phyloP scores from a whole-genome alignment of 2,113 vertebrate genomes.

The Brachypodius melanocephalos region DNA sequence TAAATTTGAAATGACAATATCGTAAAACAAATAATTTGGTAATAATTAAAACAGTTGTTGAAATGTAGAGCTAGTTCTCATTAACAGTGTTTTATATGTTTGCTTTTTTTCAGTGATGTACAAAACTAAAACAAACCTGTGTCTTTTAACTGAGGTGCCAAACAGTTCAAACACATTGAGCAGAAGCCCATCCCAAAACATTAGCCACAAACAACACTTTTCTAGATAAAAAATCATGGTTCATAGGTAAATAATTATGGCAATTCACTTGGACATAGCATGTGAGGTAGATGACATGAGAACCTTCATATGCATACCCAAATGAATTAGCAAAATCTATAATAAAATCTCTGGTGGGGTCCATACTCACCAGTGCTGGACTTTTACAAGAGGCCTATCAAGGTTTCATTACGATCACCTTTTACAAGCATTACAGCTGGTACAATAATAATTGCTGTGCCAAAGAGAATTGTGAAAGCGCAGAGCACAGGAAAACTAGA shows the following conservation, averaged over 20 bases:
- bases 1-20: background rate
- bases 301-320: background rate
- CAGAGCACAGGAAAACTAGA: background rate
- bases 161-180: background rate
- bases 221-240: background rate
- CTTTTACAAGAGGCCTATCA: background rate
- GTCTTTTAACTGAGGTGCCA: background rate
- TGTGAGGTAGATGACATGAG: background rate
- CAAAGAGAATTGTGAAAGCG: background rate
- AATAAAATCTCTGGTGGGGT: background rate
- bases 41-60: background rate
- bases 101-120: background rate
- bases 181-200: background rate
- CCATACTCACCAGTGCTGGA: background rate
- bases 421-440: background rate
- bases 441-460: background rate
- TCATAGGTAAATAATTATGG: background rate
- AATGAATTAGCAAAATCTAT: background rate
- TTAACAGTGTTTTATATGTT: background rate
- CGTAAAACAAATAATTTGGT: constrained; percentile 32
- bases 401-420: background rate
- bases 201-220: background rate
- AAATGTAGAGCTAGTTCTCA: background rate
- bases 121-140: background rate
- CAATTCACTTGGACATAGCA: background rate